A percentile compares a stretch with the other conserved stretches of the same genome.
These are phyloP conservation scores for Fundulus diaphanus DNA, from an alignment of 2,797 vertebrate species.

Conservation along the genomic window DNA sequence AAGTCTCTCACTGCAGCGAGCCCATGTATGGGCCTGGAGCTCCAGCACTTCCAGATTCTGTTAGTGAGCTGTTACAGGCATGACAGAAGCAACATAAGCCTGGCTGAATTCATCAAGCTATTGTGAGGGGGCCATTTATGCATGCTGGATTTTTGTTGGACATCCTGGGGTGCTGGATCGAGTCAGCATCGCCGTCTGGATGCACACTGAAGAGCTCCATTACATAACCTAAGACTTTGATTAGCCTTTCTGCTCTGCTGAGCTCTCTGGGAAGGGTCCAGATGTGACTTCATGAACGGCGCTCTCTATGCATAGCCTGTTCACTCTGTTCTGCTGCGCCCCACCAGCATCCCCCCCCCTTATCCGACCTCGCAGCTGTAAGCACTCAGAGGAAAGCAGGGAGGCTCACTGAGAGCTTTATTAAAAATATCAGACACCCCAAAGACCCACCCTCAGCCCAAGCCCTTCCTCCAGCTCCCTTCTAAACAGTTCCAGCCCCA, in stretches of 20 bases:
- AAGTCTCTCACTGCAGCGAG: constrained; percentile 39
- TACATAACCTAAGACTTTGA: constrained; percentile 80
- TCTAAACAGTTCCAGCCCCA: constrained; percentile 63
- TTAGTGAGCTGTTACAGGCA: constrained; percentile 35
- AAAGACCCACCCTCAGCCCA: constrained; percentile 41
- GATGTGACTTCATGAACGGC: constrained; percentile 80
- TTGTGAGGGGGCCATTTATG: constrained; percentile 42
- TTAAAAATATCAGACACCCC: constrained; percentile 69
- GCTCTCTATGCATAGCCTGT: constrained; percentile 69
- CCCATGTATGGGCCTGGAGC: constrained; percentile 61
- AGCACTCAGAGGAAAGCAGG: constrained; percentile 74
- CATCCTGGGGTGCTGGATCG: constrained; percentile 59
- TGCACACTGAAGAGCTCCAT: constrained; percentile 78
- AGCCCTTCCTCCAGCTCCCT: constrained; percentile 47
- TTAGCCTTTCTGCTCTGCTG: constrained; percentile 73
- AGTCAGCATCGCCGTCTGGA: constrained; percentile 63
- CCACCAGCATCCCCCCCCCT: constrained; percentile 12
- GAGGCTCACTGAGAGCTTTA: constrained; percentile 63
- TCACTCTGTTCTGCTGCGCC: constrained; percentile 64
- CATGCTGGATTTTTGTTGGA: constrained; percentile 49
- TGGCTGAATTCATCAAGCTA: constrained; percentile 20
- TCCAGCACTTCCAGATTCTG: constrained; percentile 14
- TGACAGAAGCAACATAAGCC: constrained; percentile 47
- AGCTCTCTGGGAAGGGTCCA: constrained; percentile 76
- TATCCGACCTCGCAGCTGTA: constrained; percentile 71